phyloP scores from a whole-genome alignment of 2,888 invertebrate species.

The Ephialtes manifestator region DNA sequence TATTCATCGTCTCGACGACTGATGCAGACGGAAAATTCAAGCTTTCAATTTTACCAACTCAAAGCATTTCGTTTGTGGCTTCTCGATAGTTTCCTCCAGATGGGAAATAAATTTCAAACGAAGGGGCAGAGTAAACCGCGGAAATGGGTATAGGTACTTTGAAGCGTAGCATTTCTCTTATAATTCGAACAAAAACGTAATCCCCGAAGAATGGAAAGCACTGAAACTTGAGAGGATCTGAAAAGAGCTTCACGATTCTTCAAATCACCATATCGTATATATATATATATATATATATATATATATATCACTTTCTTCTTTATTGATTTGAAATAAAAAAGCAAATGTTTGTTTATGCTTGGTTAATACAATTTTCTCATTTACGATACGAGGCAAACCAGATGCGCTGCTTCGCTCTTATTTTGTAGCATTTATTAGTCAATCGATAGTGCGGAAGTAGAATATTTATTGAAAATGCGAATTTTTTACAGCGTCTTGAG shows the following conservation, averaged over 20 bases:
- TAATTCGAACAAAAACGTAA: conserved; percentile 2
- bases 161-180: conserved; percentile 12
- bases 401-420: too few species aligned
- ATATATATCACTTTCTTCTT: conserved; percentile 28
- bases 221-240: background rate
- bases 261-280: background rate
- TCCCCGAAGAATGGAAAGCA: background rate
- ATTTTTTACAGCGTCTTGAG: too few species aligned
- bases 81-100: conserved; percentile 9
- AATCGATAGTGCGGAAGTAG: too few species aligned
- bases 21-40: background rate
- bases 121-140: background rate
- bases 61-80: conserved; percentile 11
- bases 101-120: conserved; percentile 21
- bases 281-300: background rate
- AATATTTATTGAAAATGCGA: too few species aligned
- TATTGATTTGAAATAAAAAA: background rate
- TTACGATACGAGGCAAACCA: too few species aligned
- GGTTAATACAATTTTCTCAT: background rate
- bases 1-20: conserved; percentile 34
- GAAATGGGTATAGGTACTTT: conserved; percentile 20
- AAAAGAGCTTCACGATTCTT: background rate
- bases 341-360: too few species aligned
- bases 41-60: conserved; percentile 11
- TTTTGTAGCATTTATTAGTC: too few species aligned